Evolutionary conservation across 2,113 vertebrate species (phyloP), one percentile per base, ranked within the genome.

Genomic region (Cyanistes caeruleus): DNA sequence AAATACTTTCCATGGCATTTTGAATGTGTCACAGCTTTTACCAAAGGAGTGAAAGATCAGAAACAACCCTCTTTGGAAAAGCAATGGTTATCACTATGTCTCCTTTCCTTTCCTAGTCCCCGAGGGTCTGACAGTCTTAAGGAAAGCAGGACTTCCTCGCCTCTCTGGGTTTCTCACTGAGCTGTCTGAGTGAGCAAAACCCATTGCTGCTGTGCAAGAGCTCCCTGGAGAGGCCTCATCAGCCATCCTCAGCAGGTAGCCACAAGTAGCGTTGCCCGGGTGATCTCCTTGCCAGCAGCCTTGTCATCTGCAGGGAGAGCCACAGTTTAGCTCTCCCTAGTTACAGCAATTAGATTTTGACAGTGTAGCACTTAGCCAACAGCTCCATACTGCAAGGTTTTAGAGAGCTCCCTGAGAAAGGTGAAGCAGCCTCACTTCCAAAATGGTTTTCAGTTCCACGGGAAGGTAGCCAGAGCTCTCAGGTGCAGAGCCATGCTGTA

Each of bases 231-330:
- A 86, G 33, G 79, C 67, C 88, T 85, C 75, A 59, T 60, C 89
- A 93, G 70, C 86, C 58, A 35, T 39, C 82, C 72, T 59, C 74
- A 37, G 86, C 86, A 73, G 89, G 84, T 37, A 87, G 37, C 48
- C 53, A 69, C 10, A 9, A 65, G 78, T 2, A 0, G 67, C 0
- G 28, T 83, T 95, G 58, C 82, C 82, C 62, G 78, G 92, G 92
- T 76, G 95, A 94, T 70, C 80, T 84, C 37, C 41, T 72, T 69
- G 48, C 77, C 73, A 78, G 87, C 78, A 95, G 60, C 62, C 62
- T 22, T 12, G 8, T 72, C 15, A 0, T 41, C 53, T 62, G 83
- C 59, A 2, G 1, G 41, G 21, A 88, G 17, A 76, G 46, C 17
- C 79, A 58, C 25, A 5, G 55, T 10, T 88, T 5, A 49, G 46